phyloP scores from a whole-genome alignment of 2,888 invertebrate species.

The Zeuzera pyrina region DNA sequence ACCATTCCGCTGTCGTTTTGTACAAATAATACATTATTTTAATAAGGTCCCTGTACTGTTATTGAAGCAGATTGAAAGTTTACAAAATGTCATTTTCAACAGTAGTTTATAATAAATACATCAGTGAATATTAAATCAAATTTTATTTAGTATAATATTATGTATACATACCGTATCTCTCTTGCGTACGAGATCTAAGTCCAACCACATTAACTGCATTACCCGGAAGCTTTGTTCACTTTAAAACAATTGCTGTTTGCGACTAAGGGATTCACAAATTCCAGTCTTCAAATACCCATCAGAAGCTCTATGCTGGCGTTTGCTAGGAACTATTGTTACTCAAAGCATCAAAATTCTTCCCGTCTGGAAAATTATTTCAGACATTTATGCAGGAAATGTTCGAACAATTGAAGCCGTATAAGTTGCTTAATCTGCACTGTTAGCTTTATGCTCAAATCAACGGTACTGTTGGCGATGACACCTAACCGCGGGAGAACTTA shows the following conservation, averaged over 20 bases:
- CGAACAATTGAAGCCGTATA: slow-evolving; percentile 46
- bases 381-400: slow-evolving; percentile 41
- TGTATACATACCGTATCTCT: no score
- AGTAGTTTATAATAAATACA: no score
- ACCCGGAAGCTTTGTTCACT: slow-evolving; percentile 21
- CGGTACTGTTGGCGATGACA: slow-evolving; percentile 54
- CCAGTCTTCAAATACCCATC: slow-evolving; percentile 45
- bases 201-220: slow-evolving; percentile 6
- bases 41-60: no score
- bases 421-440: slow-evolving; percentile 55
- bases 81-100: no score
- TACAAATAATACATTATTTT: no score
- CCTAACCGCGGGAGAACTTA: no score
- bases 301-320: slow-evolving; percentile 26
- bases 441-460: slow-evolving; percentile 48
- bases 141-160: no score
- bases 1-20: no score
- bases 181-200: no score
- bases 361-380: slow-evolving; percentile 49
- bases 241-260: slow-evolving; percentile 39
- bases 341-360: slow-evolving; percentile 48
- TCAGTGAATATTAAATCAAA: no score
- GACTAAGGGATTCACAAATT: slow-evolving; percentile 33
- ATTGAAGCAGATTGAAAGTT: no score
- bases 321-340: slow-evolving; percentile 40